Base-by-base conservation (phyloP, 2,113 vertebrate genomes). In the Dipodomys spectabilis region DNA sequence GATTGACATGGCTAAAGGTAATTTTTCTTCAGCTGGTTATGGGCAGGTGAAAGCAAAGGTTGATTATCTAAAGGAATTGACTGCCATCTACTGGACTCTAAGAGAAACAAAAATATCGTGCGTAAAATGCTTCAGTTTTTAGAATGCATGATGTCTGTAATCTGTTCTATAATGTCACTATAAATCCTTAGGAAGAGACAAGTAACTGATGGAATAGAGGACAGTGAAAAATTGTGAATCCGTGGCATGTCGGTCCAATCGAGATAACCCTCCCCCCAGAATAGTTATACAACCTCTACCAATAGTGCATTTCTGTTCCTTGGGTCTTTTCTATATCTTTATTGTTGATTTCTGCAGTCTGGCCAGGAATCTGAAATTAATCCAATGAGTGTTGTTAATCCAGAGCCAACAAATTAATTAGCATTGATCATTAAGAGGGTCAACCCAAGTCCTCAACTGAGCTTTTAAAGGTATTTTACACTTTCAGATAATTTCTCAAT, bases 31-130 rank as follows among this genome's bases (percentile, higher is more conserved):
- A 53, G 60, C 65, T 20, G 71, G 62, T 62, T 35, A 13, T 10
- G 32, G 27, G 71, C 68, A 44, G 49, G 49, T n/a, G 30, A 64
- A 28, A 28, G 0, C 0, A 18, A 64, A 67, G 0, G 2, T 2
- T 0, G 11, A 7, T 23, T 80, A 94, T 95, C 49, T 39, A 20
- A 97, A 96, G 96, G 32, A 79, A 97, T 95, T 27, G 96, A 39
- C 96, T 97, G 98, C 96, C 98, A 98, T 77, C 98, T 98, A 96
- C 97, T 98, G 98, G 98, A 28, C 18, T 2, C 57, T 6, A n/a
- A 0, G 49, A 25, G 93, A 93, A 97, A 57, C 82, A 64, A 39
- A 69, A 85, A 28, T n/a, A 22, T 39, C 23, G 5, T 22, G 18
- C 32, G 32, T 57, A 7, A 32, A 65, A 45, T 15, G 45, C 23